Evolutionary conservation across 2,113 vertebrate genomes (phyloP), one percentile per base, ranked within the genome.

Genomic region (Erinaceus europaeus): DNA sequence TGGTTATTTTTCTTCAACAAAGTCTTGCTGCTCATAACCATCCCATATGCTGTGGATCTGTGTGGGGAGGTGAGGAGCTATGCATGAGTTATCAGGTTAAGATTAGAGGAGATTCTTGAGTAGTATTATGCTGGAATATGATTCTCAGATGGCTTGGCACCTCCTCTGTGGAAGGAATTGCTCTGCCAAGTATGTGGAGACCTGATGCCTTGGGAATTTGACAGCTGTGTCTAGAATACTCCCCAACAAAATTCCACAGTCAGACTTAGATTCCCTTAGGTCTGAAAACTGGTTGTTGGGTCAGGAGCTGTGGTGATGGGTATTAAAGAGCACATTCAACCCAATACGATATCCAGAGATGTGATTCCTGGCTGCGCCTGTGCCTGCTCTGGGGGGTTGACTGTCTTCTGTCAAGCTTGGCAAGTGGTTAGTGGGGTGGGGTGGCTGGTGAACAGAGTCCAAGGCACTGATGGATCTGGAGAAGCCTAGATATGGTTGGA

Each of bases 271-370:
- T 36, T 55, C 17, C 23, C 34, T 55, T 46, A 57, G 38, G 44
- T 83, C 83, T 88, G 57, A 79, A 85, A 68, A 76, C 38, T 52
- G 61, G 38, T 38, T n/a, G 20, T 72, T 92, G 82, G 55, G 55
- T 62, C 50, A 83, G 74, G 18, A 80, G 46, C 55, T 68, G 36
- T 32, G 4, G 36, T 71, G 12, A 71, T 68, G 44, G 32, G 80
- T 21, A 21, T 4, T 21, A 71, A 48, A 76, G 73, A 80, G 1
- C 2, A n/a, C n/a, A n/a, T n/a, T n/a, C n/a, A n/a, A n/a, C n/a
- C n/a, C n/a, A n/a, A n/a, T n/a, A n/a, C n/a, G n/a, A n/a, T n/a
- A n/a, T n/a, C 53, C 62, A 82, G 79, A 36, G 21, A 78, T 48
- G 27, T 59, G 52, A 87, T 25, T 57, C 27, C 42, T 42, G 38